Evolutionary conservation across 2,888 invertebrate genomes (phyloP).

Genomic region (Stratiomys singularior): DNA sequence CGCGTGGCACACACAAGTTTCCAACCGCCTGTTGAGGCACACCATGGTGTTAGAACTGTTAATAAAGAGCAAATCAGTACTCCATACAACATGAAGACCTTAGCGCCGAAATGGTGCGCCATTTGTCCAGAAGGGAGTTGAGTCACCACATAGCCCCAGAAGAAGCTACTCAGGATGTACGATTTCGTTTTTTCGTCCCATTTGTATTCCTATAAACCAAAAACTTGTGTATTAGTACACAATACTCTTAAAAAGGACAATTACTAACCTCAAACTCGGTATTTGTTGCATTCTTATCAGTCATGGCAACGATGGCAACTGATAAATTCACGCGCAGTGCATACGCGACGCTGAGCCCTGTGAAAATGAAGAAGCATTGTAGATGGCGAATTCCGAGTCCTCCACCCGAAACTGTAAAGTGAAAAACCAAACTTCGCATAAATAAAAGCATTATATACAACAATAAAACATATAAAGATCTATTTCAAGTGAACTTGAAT

Average conservation of each 20-base stretch:
- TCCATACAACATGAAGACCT: neutral
- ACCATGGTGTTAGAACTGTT: conserved; percentile 74
- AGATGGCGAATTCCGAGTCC: conserved; percentile 72
- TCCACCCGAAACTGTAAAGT: neutral
- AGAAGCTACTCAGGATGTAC: conserved; percentile 78
- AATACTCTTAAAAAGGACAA: neutral
- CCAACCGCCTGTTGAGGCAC: conserved; percentile 74
- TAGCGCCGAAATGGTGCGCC: conserved; percentile 24
- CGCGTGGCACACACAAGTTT: conserved; percentile 70
- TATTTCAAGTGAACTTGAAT: no score
- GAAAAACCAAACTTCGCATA: no score
- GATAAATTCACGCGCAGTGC: conserved; percentile 76
- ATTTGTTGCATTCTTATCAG: conserved; percentile 55
- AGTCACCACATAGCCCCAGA: conserved; percentile 81
- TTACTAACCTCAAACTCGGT: conserved; percentile 33
- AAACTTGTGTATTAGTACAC: neutral
- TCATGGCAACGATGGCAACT: conserved; percentile 81
- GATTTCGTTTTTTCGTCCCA: conserved; percentile 68
- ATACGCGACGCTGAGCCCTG: conserved; percentile 72
- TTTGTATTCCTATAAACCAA: conserved; percentile 53
- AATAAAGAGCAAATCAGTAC: conserved; percentile 68
- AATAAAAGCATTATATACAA: no score
- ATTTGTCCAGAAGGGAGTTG: conserved; percentile 74
- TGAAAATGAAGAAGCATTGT: conserved; percentile 72
- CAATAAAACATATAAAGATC: no score